These are phyloP conservation scores for Climacteris rufus DNA, from an alignment of 2,113 vertebrate species.

Conservation along the genomic window DNA sequence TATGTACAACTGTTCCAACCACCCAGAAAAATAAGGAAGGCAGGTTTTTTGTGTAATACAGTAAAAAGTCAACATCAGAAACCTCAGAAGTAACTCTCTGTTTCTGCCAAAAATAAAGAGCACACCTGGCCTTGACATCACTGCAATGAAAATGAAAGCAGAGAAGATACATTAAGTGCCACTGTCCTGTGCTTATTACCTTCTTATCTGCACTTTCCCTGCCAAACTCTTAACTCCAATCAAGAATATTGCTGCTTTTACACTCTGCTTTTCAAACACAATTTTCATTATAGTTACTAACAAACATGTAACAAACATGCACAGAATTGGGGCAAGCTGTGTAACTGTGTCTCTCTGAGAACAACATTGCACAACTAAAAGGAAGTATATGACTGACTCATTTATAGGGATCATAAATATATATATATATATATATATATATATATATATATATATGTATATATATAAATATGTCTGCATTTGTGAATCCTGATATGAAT, in stretches of 20 bases:
- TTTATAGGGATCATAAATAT: background rate
- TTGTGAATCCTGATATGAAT: conserved; percentile 9
- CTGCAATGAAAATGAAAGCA: background rate
- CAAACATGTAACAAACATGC: background rate
- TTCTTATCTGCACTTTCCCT: background rate
- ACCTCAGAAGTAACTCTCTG: accelerated
- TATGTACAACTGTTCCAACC: background rate
- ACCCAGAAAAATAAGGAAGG: background rate
- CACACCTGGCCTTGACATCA: background rate
- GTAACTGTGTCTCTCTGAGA: background rate
- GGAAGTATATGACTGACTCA: background rate
- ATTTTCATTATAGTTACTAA: background rate
- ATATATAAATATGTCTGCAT: background rate
- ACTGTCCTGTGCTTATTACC: background rate
- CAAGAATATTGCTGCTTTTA: background rate
- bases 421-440: no score
- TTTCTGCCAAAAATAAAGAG: background rate
- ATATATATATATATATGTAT: no score
- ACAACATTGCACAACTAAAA: background rate
- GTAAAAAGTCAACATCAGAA: background rate
- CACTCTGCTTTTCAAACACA: background rate
- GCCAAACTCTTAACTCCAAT: background rate
- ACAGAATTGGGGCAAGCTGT: background rate
- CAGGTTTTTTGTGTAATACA: background rate
- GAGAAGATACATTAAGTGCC: background rate